phyloP scores from a whole-genome alignment of 2,888 invertebrate species.

The Noctua fimbriata region DNA sequence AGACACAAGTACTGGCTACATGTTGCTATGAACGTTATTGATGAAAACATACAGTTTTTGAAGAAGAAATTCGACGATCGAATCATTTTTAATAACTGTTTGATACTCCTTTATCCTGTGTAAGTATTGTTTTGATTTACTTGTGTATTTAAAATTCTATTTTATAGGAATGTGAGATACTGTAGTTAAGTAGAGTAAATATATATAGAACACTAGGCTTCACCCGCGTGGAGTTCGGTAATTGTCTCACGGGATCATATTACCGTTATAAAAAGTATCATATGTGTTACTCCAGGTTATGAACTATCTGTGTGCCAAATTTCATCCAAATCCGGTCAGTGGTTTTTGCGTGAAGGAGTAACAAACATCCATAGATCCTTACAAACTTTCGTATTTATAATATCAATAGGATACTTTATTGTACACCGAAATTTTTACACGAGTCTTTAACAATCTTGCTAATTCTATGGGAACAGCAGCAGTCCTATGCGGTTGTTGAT shows the following conservation, averaged over 20 bases:
- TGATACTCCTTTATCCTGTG: constrained; percentile 93
- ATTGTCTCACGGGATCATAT: no score
- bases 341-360: no score
- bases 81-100: constrained; percentile 91
- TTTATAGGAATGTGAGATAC: neutral
- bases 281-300: no score
- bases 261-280: no score
- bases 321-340: no score
- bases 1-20: constrained; percentile 92
- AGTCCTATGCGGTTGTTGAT: neutral
- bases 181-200: neutral
- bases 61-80: constrained; percentile 86
- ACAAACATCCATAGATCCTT: no score
- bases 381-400: no score
- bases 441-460: neutral
- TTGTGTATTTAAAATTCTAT: neutral
- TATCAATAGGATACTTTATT: neutral
- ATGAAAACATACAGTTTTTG: constrained; percentile 91
- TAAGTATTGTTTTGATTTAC: constrained; percentile 77
- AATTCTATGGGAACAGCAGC: neutral
- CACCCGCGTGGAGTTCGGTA: no score
- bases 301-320: no score
- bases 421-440: no score
- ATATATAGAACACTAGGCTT: neutral
- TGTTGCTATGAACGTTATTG: constrained; percentile 90